Base-by-base conservation (phyloP, 2,888 invertebrate species). In the Dinocampus coccinellae region DNA sequence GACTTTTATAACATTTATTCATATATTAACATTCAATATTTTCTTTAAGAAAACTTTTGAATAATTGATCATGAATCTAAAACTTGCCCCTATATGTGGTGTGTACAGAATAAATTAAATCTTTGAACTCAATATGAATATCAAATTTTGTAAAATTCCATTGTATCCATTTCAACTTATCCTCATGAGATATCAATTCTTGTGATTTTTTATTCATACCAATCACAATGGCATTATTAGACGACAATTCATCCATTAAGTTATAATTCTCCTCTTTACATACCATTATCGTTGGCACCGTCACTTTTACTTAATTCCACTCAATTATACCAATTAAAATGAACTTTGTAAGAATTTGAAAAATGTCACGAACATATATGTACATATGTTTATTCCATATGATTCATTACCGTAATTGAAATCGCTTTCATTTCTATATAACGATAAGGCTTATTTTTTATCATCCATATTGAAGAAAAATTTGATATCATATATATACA, bases 61-160 rank as follows among this genome's bases (percentile, higher is more conserved):
- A n/a, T n/a, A n/a, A n/a, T n/a, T n/a, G n/a, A n/a, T n/a, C 22
- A 61, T 36, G 20, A 13, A 36, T 52, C 10, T n/a, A n/a, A 66
- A 33, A 16, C 76, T 75, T 36, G 63, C 78, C 75, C 78, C 68
- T 74, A 57, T 64, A 63, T 7, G 42, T 69, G 10, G 61, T 20
- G 7, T 16, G 60, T 42, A 78, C 77, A 34, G 75, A 62, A 65
- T 75, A 80, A 52, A n/a, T 71, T 3, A 80, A 55, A 53, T 80
- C 68, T 1, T 68, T 60, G 66, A 80, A 79, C 73, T 78, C 77
- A 26, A 80, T 64, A 55, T 75, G 72, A 60, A 74, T 55, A 22
- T 71, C 13, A 7, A 34, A 16, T 3, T 58, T n/a, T 0, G 16
- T n/a, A n/a, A n/a, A 13, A 16, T 20, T 58, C 33, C 58, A 16